Evolutionary conservation across 2,113 vertebrate genomes (phyloP).

Genomic region (Ellobius talpinus): DNA sequence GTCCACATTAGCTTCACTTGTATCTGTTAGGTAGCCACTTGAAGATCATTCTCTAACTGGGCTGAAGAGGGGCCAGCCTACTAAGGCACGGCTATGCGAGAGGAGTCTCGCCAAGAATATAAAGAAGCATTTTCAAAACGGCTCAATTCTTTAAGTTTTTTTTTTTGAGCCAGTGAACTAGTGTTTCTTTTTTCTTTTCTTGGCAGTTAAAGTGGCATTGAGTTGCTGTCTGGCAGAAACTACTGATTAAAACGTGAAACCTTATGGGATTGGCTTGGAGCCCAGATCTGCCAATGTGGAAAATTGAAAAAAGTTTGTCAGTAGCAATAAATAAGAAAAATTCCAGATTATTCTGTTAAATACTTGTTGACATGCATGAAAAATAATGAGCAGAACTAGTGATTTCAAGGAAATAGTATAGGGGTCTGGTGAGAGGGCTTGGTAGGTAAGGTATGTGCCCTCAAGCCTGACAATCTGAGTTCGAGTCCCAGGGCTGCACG

Average conservation of each 20-base stretch:
- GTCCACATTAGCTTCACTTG: slow-evolving; percentile 63
- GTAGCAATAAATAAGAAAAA: slow-evolving; percentile 38
- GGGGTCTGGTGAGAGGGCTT: not conserved
- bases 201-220: not conserved
- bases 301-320: not conserved
- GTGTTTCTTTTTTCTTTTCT: not conserved
- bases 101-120: slow-evolving; percentile 50
- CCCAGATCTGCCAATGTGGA: not conserved
- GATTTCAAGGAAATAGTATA: slow-evolving; percentile 21
- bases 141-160: slow-evolving; percentile 48
- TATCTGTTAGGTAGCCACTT: slow-evolving; percentile 60
- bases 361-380: slow-evolving; percentile 36
- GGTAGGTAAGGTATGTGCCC: too few relatives aligned
- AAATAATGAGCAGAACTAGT: slow-evolving; percentile 20
- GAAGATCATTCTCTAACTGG: slow-evolving; percentile 69
- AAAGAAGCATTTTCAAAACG: slow-evolving; percentile 52
- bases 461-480: not conserved
- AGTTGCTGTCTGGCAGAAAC: not conserved
- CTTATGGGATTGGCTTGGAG: not conserved
- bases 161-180: not conserved
- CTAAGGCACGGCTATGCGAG: slow-evolving; percentile 33
- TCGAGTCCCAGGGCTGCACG: not conserved
- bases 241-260: slow-evolving; percentile 37
- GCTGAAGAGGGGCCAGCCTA: slow-evolving; percentile 59
- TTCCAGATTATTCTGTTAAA: slow-evolving; percentile 13